Evolutionary conservation across 2,888 invertebrate genomes (phyloP), one percentile per base, ranked within the genome.

Genomic region (Anoplius nigerrimus): DNA sequence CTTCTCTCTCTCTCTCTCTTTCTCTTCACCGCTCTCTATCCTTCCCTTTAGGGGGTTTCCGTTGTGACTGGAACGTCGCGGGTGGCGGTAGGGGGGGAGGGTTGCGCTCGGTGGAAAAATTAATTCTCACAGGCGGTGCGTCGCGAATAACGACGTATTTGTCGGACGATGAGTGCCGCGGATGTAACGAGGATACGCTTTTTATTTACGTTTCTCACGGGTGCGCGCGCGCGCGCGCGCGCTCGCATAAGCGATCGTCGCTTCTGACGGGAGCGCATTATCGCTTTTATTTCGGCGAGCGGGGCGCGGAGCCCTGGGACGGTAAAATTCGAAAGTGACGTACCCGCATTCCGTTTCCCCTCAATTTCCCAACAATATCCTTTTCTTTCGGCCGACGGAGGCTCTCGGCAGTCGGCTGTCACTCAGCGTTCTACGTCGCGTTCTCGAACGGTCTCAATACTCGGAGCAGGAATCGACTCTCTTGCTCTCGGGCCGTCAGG

Each of bases 161-260:
- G 66, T 63, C 27, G 65, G 69, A 51, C 18, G 75, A 71, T 62
- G 74, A 69, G 69, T 13, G 8, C 60, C 46, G 54, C 52, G 62
- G 51, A 58, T 63, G 62, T 78, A 74, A 74, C 78, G 71, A 78
- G 78, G 63, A 78, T 74, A 69, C 55, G 76, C 71, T 78, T 78
- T 18, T 54, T 34, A 16, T 54, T 77, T 75, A 71, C 66, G 66
- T 72, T 78, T 75, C 75, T 66, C 74, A 78, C 66, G 66, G 51
- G 65, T 67, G 59, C 69, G 62, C 64, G 57, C 42, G 11, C 42
- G 20, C 20, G 13, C n/a, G n/a, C n/a, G n/a, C n/a, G n/a, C n/a
- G n/a, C n/a, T n/a, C n/a, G n/a, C n/a, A n/a, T n/a, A n/a, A n/a
- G n/a, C n/a, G n/a, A n/a, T n/a, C n/a, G n/a, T n/a, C n/a, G n/a